These are phyloP conservation scores for Apis cerana DNA, from an alignment of 1,140 invertebrate species.

Conservation along the genomic window DNA sequence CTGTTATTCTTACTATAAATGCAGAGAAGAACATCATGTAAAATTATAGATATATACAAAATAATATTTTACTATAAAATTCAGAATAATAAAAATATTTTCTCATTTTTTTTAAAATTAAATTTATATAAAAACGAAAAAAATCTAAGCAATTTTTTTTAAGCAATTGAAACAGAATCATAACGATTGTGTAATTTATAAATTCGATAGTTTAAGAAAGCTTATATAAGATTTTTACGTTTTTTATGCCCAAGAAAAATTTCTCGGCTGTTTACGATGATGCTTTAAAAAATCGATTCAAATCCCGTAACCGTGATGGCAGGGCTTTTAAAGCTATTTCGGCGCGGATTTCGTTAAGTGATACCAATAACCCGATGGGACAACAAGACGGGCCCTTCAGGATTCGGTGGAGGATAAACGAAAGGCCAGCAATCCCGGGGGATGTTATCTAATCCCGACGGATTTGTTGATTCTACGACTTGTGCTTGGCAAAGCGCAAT, in stretches of 20 bases:
- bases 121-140: not conserved
- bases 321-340: constrained; percentile 62
- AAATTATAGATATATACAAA: no score
- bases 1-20: no score
- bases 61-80: no score
- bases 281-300: constrained; percentile 23
- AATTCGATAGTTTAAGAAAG: not conserved
- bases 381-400: constrained; percentile 62
- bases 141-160: not conserved
- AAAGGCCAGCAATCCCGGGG: constrained; percentile 65
- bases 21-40: no score
- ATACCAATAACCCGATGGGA: constrained; percentile 70
- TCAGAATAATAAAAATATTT: not conserved
- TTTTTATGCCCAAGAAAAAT: no score
- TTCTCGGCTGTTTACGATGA: not conserved
- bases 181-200: not conserved
- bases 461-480: constrained; percentile 69
- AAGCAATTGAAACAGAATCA: not conserved
- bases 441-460: constrained; percentile 67
- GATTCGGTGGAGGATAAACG: constrained; percentile 59
- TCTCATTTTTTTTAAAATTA: not conserved
- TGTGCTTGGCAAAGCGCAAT: constrained; percentile 67
- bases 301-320: constrained; percentile 16
- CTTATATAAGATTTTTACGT: not conserved
- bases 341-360: constrained; percentile 68